A percentile compares a stretch with the other conserved stretches of the same genome.
Evolutionary conservation across 2,888 invertebrate species (phyloP).

Genomic region (Merodon equestris): DNA sequence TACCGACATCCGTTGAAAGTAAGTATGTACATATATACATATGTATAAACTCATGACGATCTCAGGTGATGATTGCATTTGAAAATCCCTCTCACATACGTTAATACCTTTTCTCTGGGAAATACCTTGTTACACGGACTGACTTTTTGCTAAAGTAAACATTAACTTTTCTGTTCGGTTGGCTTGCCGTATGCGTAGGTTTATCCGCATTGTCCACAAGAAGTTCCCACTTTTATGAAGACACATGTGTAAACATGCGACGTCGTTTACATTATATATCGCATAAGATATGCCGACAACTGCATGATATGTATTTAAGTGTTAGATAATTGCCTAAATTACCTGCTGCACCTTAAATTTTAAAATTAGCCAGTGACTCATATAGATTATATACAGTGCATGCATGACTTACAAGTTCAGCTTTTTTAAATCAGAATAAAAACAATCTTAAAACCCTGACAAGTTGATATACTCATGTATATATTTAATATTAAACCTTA

Average conservation of each 20-base stretch:
- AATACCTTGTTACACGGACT: conserved; percentile 56
- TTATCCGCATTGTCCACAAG: conserved; percentile 24
- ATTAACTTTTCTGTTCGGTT: conserved; percentile 43
- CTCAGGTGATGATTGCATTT: conserved; percentile 57
- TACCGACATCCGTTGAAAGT: conserved; percentile 70
- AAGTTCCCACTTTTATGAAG: conserved; percentile 22
- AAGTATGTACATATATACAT: background rate
- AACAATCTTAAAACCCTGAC: background rate
- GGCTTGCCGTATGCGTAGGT: conserved; percentile 25
- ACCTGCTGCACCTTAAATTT: conserved; percentile 36
- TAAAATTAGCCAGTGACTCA: conserved; percentile 38
- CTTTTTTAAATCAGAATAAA: background rate
- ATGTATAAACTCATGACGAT: conserved; percentile 23
- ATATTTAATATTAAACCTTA: conserved; percentile 64
- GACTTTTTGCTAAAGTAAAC: conserved; percentile 54
- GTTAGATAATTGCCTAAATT: conserved; percentile 31
- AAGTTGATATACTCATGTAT: conserved; percentile 20
- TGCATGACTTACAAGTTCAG: background rate
- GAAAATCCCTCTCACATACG: conserved; percentile 38
- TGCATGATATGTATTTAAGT: conserved; percentile 26
- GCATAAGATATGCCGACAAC: no score
- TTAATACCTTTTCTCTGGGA: conserved; percentile 44
- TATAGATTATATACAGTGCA: background rate
- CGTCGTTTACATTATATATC: background rate
- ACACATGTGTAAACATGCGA: background rate